Evolutionary conservation across 1,140 invertebrate species (phyloP).

Genomic region (Leptopilina clavipes): DNA sequence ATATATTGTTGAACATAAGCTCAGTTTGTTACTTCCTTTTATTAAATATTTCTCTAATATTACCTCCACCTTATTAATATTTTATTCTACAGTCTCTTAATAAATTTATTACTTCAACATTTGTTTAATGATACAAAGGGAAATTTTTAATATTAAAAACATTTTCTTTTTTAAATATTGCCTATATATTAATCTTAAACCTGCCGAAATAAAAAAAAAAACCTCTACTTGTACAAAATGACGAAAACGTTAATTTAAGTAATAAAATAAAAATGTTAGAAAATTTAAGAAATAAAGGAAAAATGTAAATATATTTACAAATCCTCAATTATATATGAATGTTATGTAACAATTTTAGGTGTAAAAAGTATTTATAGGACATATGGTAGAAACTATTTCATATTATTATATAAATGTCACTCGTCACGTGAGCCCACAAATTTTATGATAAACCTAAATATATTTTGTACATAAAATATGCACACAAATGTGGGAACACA

Average conservation of each 20-base stretch:
- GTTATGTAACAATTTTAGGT: conserved; percentile 4
- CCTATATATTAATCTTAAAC: neutral
- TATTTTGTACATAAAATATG: conserved; percentile 40
- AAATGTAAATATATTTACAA: neutral
- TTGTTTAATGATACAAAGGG: neutral
- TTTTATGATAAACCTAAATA: conserved; percentile 7
- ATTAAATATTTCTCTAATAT: too few relatives aligned
- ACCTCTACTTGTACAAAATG: conserved; percentile 1
- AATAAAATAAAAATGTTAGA: neutral
- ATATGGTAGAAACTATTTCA: neutral
- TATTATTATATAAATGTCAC: neutral
- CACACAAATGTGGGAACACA: conserved; percentile 28
- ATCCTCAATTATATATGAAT: neutral
- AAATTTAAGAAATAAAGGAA: neutral
- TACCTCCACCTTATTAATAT: too few relatives aligned
- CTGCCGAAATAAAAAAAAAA: neutral
- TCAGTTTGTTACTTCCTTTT: too few relatives aligned
- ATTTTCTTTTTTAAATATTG: neutral
- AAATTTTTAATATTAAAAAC: neutral
- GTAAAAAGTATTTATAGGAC: conserved; percentile 14
- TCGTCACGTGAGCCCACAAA: conserved; percentile 11
- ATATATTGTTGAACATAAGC: too few relatives aligned
- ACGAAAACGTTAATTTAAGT: neutral
- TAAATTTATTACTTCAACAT: too few relatives aligned
- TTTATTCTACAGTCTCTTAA: too few relatives aligned